A percentile compares a stretch with the other conserved stretches of the same genome.
These are phyloP conservation scores for Acrocyrtus sp. DNA, from an alignment of 2,888 invertebrate genomes.

Conservation along the genomic window DNA sequence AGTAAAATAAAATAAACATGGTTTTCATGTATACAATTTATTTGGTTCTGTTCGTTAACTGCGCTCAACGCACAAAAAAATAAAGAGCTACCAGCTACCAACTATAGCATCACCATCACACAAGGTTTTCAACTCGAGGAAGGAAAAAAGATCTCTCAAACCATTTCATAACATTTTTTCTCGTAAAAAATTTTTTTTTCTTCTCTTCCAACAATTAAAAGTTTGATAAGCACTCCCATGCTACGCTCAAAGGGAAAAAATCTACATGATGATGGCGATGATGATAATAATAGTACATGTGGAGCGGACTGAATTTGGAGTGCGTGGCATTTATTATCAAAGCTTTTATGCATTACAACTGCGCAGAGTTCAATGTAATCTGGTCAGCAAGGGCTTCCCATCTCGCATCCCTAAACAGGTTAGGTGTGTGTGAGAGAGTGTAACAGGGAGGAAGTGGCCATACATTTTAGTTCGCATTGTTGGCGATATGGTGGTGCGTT, in stretches of 20 bases:
- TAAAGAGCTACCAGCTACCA: too few species aligned
- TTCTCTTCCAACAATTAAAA: not conserved
- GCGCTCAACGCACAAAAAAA: not conserved
- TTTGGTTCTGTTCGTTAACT: not conserved
- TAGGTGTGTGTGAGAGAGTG: slow-evolving; percentile 32
- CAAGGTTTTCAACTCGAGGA: not conserved
- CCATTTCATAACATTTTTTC: not conserved
- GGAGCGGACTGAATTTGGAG: slow-evolving; percentile 3
- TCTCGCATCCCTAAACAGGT: slow-evolving; percentile 31
- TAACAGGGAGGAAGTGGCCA: slow-evolving; percentile 10
- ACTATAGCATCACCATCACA: not conserved
- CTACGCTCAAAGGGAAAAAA: not conserved
- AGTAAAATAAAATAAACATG: not conserved
- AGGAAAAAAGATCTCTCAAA: not conserved
- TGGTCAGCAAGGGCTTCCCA: slow-evolving; percentile 45
- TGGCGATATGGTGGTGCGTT: slow-evolving; percentile 1
- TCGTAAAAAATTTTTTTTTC: not conserved
- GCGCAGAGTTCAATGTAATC: slow-evolving; percentile 47
- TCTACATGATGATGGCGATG: slow-evolving; percentile 8
- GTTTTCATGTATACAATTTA: not conserved
- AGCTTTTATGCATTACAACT: not conserved
- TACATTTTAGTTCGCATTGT: slow-evolving; percentile 1
- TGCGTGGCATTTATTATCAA: slow-evolving; percentile 10
- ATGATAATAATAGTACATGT: slow-evolving; percentile 1
- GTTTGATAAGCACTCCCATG: not conserved